Evolutionary conservation across 35 echinoderm and acorn worm genomes (phyloP).

Genomic region (Patiria miniata): DNA sequence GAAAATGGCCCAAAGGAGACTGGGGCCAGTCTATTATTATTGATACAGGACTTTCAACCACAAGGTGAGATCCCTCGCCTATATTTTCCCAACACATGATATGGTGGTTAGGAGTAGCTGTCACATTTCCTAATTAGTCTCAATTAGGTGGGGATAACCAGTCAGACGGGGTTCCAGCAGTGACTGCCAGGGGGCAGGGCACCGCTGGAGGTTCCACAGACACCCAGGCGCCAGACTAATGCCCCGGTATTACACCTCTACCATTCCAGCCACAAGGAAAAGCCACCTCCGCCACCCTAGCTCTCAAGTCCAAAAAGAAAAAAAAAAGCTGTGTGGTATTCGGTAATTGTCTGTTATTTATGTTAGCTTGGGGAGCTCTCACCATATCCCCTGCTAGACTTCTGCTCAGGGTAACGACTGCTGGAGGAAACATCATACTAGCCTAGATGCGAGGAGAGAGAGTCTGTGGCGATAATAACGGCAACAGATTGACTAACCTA

Average conservation of each 20-base stretch:
- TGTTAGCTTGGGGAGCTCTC: conserved; percentile 16
- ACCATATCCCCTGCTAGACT: background rate
- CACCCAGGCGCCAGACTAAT: conserved; percentile 1
- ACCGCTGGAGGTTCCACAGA: conserved; percentile 26
- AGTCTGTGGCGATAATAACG: background rate
- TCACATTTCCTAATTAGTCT: conserved; percentile 34
- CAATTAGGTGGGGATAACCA: conserved; percentile 27
- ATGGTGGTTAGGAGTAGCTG: conserved; percentile 23
- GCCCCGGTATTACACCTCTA: conserved; percentile 18
- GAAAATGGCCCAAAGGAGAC: background rate
- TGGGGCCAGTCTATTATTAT: background rate
- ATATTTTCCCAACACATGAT: conserved; percentile 11
- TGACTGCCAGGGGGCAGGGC: conserved; percentile 27
- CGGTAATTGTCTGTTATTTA: conserved; percentile 28
- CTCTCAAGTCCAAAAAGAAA: too few relatives aligned
- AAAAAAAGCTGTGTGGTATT: conserved; percentile 26
- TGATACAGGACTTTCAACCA: background rate
- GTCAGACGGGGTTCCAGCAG: conserved; percentile 8
- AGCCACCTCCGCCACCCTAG: background rate
- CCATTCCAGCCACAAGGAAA: background rate
- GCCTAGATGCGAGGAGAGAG: background rate
- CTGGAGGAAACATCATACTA: background rate
- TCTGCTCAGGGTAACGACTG: too few relatives aligned
- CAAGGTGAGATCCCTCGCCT: background rate
- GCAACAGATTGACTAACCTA: background rate